Percentiles rank a stretch among this genome's conserved stretches.
These are phyloP conservation scores for Seira musarum DNA, from an alignment of 2,888 invertebrate species.

Conservation along the genomic window DNA sequence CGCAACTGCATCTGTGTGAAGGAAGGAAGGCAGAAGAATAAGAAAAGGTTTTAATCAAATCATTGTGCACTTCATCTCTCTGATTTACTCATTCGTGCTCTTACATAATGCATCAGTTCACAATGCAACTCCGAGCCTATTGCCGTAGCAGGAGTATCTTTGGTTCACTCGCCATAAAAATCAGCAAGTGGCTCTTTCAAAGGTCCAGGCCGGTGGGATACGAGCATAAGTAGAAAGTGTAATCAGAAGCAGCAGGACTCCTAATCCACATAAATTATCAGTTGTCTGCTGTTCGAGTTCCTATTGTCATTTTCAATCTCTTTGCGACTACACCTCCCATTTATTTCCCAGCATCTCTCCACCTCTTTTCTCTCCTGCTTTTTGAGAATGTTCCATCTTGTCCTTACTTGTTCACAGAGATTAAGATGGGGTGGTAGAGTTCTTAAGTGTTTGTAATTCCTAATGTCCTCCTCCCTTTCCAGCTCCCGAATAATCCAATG, in stretches of 20 bases:
- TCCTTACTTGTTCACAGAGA: not conserved
- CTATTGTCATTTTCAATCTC: conserved; percentile 12
- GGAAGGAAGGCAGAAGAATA: too few species aligned
- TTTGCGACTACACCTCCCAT: conserved; percentile 15
- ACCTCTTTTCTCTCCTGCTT: not conserved
- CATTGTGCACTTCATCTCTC: too few species aligned
- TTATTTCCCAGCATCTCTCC: not conserved
- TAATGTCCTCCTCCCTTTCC: not conserved
- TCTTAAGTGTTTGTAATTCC: not conserved
- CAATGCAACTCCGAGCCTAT: too few species aligned
- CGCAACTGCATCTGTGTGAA: too few species aligned
- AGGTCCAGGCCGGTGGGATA: not conserved
- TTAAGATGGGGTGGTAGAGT: conserved; percentile 9
- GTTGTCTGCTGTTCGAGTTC: conserved; percentile 21
- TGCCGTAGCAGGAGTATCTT: too few species aligned
- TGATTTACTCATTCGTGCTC: too few species aligned
- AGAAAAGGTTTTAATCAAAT: too few species aligned
- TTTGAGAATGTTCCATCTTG: not conserved
- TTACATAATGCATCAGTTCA: too few species aligned
- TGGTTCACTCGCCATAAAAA: conserved; percentile 42
- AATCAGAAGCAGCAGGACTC: conserved; percentile 49
- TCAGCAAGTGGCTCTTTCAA: conserved; percentile 42
- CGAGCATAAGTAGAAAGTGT: conserved; percentile 46
- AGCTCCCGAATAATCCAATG: conserved; percentile 33
- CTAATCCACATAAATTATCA: conserved; percentile 55